phyloP scores from a whole-genome alignment of 2,888 invertebrate genomes.

The Drosophila kambysellisi region DNA sequence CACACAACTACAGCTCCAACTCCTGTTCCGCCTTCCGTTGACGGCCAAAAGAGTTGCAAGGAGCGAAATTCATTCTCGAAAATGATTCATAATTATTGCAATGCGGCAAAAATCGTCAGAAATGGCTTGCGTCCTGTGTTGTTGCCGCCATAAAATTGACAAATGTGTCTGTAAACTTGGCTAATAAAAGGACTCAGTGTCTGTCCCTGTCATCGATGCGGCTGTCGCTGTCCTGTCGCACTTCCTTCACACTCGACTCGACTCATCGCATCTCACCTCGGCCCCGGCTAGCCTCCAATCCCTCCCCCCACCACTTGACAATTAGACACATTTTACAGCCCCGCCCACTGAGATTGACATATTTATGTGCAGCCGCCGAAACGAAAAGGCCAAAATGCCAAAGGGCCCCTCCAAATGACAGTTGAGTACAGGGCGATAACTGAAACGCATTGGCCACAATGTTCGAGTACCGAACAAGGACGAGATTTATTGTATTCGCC shows the following conservation, averaged over 20 bases:
- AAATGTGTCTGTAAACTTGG: conserved; percentile 83
- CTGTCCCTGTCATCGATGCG: conserved; percentile 29
- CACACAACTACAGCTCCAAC: neutral
- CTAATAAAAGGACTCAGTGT: conserved; percentile 65
- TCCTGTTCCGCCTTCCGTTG: neutral
- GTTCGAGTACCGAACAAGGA: conserved; percentile 36
- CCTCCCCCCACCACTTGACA: conserved; percentile 8
- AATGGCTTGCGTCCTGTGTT: conserved; percentile 38
- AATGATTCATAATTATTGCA: conserved; percentile 81
- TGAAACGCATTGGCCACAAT: conserved; percentile 29
- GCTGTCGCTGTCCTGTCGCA: conserved; percentile 40
- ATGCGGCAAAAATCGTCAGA: conserved; percentile 72
- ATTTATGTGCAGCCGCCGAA: conserved; percentile 52
- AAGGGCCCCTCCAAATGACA: conserved; percentile 31
- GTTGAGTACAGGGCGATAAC: conserved; percentile 30
- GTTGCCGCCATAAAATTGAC: conserved; percentile 80
- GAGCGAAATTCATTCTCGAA: conserved; percentile 28
- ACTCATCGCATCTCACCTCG: conserved; percentile 13
- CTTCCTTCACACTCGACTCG: conserved; percentile 1
- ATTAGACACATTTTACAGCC: conserved; percentile 49
- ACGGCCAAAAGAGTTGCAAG: conserved; percentile 10
- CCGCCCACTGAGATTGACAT: conserved; percentile 40
- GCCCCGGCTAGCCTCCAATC: conserved; percentile 13
- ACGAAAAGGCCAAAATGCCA: conserved; percentile 14
- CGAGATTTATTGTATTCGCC: conserved; percentile 64